phyloP scores from a whole-genome alignment of 64 coral and sea anemone species.

The Pocillopora verrucosa region DNA sequence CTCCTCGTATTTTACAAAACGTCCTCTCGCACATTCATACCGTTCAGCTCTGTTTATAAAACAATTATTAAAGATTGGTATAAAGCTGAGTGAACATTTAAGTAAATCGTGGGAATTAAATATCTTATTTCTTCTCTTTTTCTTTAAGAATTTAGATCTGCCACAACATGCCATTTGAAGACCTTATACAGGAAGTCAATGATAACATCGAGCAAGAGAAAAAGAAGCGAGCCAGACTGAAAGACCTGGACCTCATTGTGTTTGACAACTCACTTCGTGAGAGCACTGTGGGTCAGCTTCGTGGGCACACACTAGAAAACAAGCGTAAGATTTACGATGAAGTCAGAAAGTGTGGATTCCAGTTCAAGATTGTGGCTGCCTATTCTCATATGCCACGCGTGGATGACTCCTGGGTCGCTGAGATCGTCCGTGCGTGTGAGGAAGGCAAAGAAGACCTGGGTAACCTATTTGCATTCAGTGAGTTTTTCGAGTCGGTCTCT shows the following conservation, averaged over 20 bases:
- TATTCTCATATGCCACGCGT: neutral
- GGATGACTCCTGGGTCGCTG: neutral
- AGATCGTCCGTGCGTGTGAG: neutral
- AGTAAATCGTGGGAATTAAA: neutral
- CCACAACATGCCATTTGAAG: neutral
- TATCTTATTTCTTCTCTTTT: neutral
- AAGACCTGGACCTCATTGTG: slow-evolving; percentile 46
- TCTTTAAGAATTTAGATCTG: neutral
- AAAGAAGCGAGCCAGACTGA: slow-evolving; percentile 2
- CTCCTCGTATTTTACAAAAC: too few species aligned
- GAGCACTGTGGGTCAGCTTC: slow-evolving; percentile 62
- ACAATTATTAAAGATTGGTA: too few species aligned
- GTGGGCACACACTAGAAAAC: slow-evolving; percentile 41
- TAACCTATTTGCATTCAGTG: slow-evolving; percentile 32
- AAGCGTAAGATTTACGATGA: slow-evolving; percentile 57
- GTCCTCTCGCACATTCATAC: too few species aligned
- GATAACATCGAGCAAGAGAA: neutral
- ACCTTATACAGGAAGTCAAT: neutral
- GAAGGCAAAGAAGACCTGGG: neutral
- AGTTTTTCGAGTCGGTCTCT: slow-evolving; percentile 41
- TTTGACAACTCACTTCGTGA: slow-evolving; percentile 73
- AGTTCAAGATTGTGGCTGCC: neutral
- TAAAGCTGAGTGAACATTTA: neutral
- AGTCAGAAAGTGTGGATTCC: slow-evolving; percentile 6
- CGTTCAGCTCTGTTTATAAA: too few species aligned